Percentiles rank a stretch among this genome's conserved stretches.
Evolutionary conservation across 2,797 vertebrate species (phyloP).

Genomic region (Falco naumanni): DNA sequence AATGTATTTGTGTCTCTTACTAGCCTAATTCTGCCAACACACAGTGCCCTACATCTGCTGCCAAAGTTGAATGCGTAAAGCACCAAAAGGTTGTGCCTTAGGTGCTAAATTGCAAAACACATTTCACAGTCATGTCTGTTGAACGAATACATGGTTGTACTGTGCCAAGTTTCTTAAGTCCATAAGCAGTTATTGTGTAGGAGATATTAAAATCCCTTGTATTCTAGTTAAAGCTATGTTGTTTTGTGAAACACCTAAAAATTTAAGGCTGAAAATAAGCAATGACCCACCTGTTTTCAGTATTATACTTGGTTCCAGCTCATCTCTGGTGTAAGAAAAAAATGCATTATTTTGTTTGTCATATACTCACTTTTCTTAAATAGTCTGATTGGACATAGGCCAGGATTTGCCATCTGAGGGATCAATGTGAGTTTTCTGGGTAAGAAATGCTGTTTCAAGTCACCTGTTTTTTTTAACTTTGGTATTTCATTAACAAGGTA

Average conservation of each 20-base stretch:
- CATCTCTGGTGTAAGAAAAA: neutral
- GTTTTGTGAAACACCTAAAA: neutral
- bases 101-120: conserved; percentile 1
- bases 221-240: neutral
- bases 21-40: neutral
- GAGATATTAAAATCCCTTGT: neutral
- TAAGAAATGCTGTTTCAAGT: neutral
- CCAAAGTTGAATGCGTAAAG: neutral
- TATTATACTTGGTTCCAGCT: neutral
- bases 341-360: accelerated
- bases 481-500: neutral
- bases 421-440: neutral
- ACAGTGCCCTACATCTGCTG: neutral
- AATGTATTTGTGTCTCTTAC: neutral
- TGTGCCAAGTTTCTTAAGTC: neutral
- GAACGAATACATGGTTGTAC: neutral
- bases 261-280: neutral
- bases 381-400: accelerated
- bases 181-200: neutral
- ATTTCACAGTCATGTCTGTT: neutral
- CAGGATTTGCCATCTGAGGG: neutral
- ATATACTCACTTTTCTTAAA: accelerated
- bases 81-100: neutral
- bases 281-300: neutral
- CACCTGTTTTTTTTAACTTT: neutral